Evolutionary conservation across 1,140 invertebrate species (phyloP), one percentile per base, ranked within the genome.

Genomic region (roundworm (Caenorhabditis elegans)): DNA sequence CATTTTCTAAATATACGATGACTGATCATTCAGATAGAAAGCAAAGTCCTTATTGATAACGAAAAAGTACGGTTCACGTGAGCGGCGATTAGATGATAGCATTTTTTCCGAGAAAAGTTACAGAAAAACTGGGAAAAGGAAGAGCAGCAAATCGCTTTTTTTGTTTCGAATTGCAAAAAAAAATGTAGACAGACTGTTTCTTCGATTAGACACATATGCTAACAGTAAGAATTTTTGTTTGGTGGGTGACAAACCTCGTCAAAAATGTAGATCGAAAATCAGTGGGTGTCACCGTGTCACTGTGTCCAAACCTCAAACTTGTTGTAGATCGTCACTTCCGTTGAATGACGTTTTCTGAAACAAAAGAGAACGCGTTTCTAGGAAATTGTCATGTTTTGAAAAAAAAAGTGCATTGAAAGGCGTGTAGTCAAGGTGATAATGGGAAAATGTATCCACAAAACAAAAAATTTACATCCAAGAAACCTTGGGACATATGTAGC

Each of bases 231-330:
- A 10, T 48, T 8, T 48, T 48, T 48, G n/a, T n/a, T n/a, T n/a
- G n/a, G n/a, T n/a, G n/a, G n/a, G n/a, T n/a, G n/a, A n/a, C 60
- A 70, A 70, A 70, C 60, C 60, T 70, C 34, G 60, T 43, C 34
- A 39, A 39, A 11, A 70, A 70, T 70, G 60, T 34, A 70, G 60
- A 70, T 70, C 60, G 34, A 22, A 70, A 34, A 70, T 70, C 31
- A 19, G 43, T 70, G 2, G 34, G 34, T 36, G 34, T 70, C 31
- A 26, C 39, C 34, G 10, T 70, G 4, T 70, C 11, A 70, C 34
- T 34, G 53, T 60, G 26, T 60, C 17, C 53, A 28, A 22, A 0
- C 53, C 26, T 10, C 34, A 70, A 70, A 70, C 60, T 36, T 70
- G 34, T 70, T 13, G 60, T 3, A 39, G 28, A 13, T 22, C 53